phyloP scores from a whole-genome alignment of 2,888 invertebrate species.

The Trichopoda pennipes region DNA sequence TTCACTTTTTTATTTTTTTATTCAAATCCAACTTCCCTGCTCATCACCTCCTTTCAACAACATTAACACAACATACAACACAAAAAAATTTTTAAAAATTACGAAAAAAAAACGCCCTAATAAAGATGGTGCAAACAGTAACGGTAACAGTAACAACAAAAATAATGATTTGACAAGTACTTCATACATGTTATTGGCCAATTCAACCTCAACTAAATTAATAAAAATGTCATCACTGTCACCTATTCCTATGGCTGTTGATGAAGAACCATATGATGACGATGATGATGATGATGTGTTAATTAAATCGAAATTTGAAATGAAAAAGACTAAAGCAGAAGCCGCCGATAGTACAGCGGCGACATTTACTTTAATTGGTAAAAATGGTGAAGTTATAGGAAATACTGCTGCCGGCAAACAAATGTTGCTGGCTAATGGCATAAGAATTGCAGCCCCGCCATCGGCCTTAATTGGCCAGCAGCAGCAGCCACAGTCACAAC shows the following conservation, averaged over 20 bases:
- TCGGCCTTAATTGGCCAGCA: conserved; percentile 64
- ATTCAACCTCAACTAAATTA: conserved; percentile 60
- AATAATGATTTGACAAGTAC: not conserved
- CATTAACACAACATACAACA: conserved; percentile 22
- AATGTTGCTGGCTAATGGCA: conserved; percentile 70
- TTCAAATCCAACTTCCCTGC: conserved; percentile 16
- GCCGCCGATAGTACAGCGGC: not conserved
- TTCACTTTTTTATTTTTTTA: conserved; percentile 38
- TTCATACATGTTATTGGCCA: conserved; percentile 68
- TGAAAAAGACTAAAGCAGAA: conserved; percentile 17
- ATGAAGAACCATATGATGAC: conserved; percentile 34
- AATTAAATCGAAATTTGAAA: conserved; percentile 16
- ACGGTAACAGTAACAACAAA: not conserved
- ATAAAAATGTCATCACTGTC: conserved; percentile 51
- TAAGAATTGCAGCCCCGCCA: conserved; percentile 71
- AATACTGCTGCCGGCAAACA: conserved; percentile 69
- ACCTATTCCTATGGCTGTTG: conserved; percentile 45
- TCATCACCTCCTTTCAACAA: conserved; percentile 2
- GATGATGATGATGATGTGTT: conserved; percentile 2
- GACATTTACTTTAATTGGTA: conserved; percentile 58
- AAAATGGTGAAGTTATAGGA: conserved; percentile 58
- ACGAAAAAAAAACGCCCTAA: conserved; percentile 7
- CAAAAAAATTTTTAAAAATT: conserved; percentile 32
- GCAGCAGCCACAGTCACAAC: conserved; percentile 47
- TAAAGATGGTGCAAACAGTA: conserved; percentile 51